Evolutionary conservation across 2,888 invertebrate genomes (phyloP).

Genomic region (Hirtodrosophila histrioides): DNA sequence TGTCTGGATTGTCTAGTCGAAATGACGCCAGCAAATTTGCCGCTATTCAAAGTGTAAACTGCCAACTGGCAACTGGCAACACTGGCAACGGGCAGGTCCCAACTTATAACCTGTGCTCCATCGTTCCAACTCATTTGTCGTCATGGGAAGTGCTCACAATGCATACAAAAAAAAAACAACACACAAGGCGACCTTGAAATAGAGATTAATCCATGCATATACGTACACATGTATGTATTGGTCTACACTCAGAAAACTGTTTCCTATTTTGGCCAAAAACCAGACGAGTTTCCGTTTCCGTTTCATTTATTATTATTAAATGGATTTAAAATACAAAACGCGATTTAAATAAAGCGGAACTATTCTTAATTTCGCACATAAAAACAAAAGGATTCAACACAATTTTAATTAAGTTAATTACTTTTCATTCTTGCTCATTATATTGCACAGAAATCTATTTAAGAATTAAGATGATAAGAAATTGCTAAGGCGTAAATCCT

Average conservation of each 20-base stretch:
- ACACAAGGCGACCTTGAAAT: slow-evolving; percentile 32
- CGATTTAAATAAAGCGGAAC: no score
- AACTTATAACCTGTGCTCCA: slow-evolving; percentile 56
- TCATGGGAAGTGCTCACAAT: slow-evolving; percentile 68
- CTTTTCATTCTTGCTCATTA: no score
- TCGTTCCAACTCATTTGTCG: slow-evolving; percentile 74
- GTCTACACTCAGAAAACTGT: slow-evolving; percentile 6
- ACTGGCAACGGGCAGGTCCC: not conserved
- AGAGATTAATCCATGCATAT: slow-evolving; percentile 4
- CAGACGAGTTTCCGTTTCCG: no score
- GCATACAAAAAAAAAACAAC: slow-evolving; percentile 44
- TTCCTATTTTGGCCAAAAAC: not conserved
- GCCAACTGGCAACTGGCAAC: slow-evolving; percentile 24
- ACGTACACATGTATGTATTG: slow-evolving; percentile 3
- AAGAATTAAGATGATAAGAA: no score
- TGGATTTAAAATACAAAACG: no score
- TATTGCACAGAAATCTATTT: no score
- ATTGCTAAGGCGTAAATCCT: no score
- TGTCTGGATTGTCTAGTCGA: slow-evolving; percentile 71
- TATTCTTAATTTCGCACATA: no score
- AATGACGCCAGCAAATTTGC: slow-evolving; percentile 72
- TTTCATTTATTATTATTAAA: no score
- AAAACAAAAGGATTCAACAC: no score
- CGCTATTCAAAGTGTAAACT: slow-evolving; percentile 50
- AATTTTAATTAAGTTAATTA: no score